Evolutionary conservation across 30 jellyfish, hydroid and myxozoan genomes (phyloP).

Genomic region (Aurelia aurita complex sp. Pacific): DNA sequence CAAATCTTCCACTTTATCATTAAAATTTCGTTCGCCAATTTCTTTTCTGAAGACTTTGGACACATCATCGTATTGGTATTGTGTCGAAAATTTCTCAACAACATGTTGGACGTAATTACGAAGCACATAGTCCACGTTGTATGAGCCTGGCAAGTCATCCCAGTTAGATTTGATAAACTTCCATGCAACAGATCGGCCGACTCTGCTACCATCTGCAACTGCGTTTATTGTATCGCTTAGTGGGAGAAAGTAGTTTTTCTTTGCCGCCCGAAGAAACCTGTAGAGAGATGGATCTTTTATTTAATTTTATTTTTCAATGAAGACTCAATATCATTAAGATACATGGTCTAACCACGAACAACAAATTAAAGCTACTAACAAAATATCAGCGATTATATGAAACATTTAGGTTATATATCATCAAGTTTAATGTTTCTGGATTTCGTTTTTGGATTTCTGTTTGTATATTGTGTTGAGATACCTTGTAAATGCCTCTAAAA

Average conservation of each 20-base stretch:
- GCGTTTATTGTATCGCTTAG: constrained; percentile 1
- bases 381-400: too few relatives aligned
- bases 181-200: constrained; percentile 86
- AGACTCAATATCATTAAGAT: too few relatives aligned
- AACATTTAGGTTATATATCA: too few relatives aligned
- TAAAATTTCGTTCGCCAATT: constrained; percentile 13
- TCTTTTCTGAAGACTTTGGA: constrained; percentile 34
- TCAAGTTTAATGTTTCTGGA: too few relatives aligned
- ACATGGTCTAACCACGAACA: too few relatives aligned
- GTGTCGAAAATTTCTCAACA: constrained; percentile 44
- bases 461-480: too few relatives aligned
- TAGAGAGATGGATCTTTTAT: background rate
- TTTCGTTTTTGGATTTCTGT: too few relatives aligned
- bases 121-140: constrained; percentile 7
- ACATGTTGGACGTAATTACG: constrained; percentile 37
- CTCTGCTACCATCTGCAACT: constrained; percentile 70
- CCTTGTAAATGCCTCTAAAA: too few relatives aligned
- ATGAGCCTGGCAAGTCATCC: constrained; percentile 25
- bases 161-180: constrained; percentile 52
- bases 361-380: too few relatives aligned
- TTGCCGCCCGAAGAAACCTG: constrained; percentile 36
- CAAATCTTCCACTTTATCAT: constrained; percentile 27
- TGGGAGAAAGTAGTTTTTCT: background rate
- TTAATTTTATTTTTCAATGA: too few relatives aligned
- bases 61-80: constrained; percentile 57